Conservation (phyloP, 2,888 invertebrate species). For the Eupeodes luniger region DNA sequence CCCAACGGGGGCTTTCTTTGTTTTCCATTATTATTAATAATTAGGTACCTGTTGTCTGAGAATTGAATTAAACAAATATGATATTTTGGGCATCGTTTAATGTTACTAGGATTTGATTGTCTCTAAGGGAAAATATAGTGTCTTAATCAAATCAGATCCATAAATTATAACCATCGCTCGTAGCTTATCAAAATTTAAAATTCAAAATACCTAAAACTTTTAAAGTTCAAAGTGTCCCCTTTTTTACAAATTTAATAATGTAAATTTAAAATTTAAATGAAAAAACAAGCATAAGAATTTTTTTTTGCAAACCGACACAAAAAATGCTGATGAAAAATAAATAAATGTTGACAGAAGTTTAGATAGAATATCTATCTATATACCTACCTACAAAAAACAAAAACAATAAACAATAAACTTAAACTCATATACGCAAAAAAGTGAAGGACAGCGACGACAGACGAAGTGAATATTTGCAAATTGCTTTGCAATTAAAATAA, state of each 20-base stretch:
- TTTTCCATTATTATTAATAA: too few relatives aligned
- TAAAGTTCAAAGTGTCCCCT: background rate
- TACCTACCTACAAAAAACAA: background rate
- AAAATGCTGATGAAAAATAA: slow-evolving; percentile 24
- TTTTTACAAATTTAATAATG: slow-evolving; percentile 1
- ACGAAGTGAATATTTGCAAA: slow-evolving; percentile 64
- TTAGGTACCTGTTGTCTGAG: too few relatives aligned
- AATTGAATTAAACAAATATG: too few relatives aligned
- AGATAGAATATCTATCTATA: background rate
- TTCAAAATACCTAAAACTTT: background rate
- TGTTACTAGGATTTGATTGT: too few relatives aligned
- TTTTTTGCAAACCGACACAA: background rate
- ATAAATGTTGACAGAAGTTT: slow-evolving; percentile 30
- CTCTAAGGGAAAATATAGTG: too few relatives aligned
- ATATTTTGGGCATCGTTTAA: too few relatives aligned
- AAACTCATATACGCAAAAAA: background rate
- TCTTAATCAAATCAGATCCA: too few relatives aligned
- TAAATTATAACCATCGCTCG: too few relatives aligned
- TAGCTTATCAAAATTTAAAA: too few relatives aligned
- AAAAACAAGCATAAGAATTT: background rate
- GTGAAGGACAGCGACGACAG: background rate
- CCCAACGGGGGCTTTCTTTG: background rate
- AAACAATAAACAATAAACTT: background rate
- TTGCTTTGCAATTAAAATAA: slow-evolving; percentile 65
- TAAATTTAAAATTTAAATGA: background rate